Evolutionary conservation across 2,888 invertebrate genomes (phyloP).

Genomic region (Serrognathus titanus): DNA sequence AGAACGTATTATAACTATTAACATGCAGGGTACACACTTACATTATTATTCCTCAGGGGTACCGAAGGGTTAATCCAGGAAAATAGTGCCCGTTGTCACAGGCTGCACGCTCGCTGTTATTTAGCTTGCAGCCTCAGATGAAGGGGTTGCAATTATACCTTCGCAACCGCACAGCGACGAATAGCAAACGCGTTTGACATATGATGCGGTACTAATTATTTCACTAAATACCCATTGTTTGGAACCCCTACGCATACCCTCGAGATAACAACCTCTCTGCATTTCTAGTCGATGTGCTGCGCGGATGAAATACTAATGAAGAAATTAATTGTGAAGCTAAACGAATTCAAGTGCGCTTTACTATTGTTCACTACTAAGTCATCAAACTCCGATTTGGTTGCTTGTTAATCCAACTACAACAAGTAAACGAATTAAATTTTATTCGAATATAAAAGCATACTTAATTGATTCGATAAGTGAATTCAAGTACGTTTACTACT

Average conservation of each 20-base stretch:
- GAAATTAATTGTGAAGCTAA: no score
- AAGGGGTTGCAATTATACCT: not conserved
- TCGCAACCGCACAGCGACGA: not conserved
- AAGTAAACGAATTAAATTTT: no score
- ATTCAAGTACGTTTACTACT: no score
- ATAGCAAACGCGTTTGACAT: not conserved
- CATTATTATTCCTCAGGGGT: not conserved
- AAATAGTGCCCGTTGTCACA: not conserved
- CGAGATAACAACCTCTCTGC: not conserved
- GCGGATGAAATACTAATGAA: no score
- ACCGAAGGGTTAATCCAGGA: not conserved
- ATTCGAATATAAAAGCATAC: no score
- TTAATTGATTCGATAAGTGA: no score
- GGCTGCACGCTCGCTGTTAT: not conserved
- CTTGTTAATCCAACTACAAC: no score
- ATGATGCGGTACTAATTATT: constrained; percentile 13
- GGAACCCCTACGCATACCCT: not conserved
- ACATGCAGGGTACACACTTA: not conserved
- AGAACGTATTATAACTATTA: not conserved
- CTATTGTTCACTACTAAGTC: no score
- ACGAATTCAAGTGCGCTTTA: no score
- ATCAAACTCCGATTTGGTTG: no score
- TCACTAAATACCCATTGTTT: constrained; percentile 14
- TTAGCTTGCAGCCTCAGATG: not conserved
- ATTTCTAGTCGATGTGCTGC: not conserved